Conservation (phyloP, 2,113 vertebrate species). For the Neodontobutis hainanensis region DNA sequence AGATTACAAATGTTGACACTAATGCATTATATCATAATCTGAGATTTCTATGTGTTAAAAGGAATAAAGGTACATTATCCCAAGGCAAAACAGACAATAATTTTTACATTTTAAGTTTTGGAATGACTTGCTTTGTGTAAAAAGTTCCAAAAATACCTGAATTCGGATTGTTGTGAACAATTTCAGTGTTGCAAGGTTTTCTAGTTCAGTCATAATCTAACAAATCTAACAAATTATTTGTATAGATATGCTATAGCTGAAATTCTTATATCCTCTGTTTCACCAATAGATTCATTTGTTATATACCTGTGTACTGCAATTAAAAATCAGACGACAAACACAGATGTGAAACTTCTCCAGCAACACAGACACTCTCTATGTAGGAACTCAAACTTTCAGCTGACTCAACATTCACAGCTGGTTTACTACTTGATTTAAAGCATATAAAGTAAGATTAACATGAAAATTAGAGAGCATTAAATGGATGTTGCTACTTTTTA, state of each 20-base stretch:
- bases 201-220: too few relatives aligned
- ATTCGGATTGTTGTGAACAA: not conserved
- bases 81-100: not conserved
- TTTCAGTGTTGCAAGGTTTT: not conserved
- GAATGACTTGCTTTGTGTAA: not conserved
- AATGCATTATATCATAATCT: constrained; percentile 7
- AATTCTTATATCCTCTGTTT: too few relatives aligned
- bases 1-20: constrained; percentile 8
- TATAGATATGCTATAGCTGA: too few relatives aligned
- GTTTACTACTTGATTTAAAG: constrained; percentile 31
- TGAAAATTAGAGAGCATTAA: constrained; percentile 5
- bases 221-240: too few relatives aligned
- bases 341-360: too few relatives aligned
- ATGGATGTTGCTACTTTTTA: not conserved
- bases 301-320: too few relatives aligned
- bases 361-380: too few relatives aligned
- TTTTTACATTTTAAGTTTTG: not conserved
- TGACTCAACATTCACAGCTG: constrained; percentile 14
- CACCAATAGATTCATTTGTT: too few relatives aligned
- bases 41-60: not conserved
- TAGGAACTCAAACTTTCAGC: not conserved
- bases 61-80: not conserved
- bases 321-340: too few relatives aligned
- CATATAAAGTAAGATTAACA: not conserved
- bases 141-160: too few relatives aligned